These are phyloP conservation scores for Atherinomorus stipes DNA, from an alignment of 2,113 vertebrate genomes.

Conservation along the genomic window DNA sequence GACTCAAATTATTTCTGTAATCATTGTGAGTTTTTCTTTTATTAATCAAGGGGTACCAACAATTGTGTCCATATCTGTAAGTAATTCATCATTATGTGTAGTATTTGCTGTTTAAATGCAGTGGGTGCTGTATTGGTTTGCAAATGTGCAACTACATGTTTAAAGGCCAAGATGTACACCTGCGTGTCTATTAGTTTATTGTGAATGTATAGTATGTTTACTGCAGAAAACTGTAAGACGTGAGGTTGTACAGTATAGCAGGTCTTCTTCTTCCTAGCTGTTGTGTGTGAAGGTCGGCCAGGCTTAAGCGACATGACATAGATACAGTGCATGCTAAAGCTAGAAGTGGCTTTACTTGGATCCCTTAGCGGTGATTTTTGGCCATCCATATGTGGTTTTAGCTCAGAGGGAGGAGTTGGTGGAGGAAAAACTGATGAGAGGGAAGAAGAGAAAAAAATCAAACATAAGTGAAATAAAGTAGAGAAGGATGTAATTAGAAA, in stretches of 20 bases:
- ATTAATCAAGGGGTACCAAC: too few species aligned
- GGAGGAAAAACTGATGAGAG: neutral
- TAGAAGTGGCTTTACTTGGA: constrained; percentile 9
- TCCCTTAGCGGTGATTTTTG: constrained; percentile 7
- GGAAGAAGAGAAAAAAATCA: neutral
- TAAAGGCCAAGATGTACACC: neutral
- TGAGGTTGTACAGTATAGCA: neutral
- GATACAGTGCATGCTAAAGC: constrained; percentile 28
- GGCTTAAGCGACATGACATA: constrained; percentile 50
- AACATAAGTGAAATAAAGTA: neutral
- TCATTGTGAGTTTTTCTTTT: too few species aligned
- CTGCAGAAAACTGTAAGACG: neutral
- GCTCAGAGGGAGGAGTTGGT: constrained; percentile 5
- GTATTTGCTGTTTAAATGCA: too few species aligned
- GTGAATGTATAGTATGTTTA: constrained; percentile 6
- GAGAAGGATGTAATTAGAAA: constrained; percentile 1
- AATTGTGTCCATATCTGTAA: too few species aligned
- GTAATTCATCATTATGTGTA: too few species aligned
- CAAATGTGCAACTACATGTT: neutral
- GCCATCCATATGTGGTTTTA: constrained; percentile 20
- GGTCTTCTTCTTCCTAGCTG: constrained; percentile 33
- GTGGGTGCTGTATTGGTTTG: too few species aligned
- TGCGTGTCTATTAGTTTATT: neutral
- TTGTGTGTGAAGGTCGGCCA: constrained; percentile 45
- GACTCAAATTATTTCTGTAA: too few species aligned